Base-by-base conservation (phyloP, 2,797 vertebrate species). In the Anabacerthia variegaticeps region DNA sequence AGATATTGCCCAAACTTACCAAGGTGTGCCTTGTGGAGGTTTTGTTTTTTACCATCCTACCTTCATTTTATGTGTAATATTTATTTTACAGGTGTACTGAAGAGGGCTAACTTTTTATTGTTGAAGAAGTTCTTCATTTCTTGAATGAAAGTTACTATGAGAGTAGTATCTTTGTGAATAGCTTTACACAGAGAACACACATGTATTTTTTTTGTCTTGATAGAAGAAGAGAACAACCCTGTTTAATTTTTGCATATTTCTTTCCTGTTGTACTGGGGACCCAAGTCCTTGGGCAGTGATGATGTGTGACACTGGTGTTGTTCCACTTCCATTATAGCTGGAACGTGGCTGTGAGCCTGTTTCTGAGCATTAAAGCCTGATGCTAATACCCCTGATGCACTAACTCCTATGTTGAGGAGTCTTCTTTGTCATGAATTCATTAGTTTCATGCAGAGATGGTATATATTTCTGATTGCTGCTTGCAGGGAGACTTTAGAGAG, bases 351-450 rank as follows among this genome's bases (percentile, higher is more conserved):
- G 51, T 66, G 76, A 92, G 88, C 81, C 85, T 93, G 71, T 10
- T 94, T 88, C 91, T 52, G 76, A 51, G 61, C 76, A 92, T 95
- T 96, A 88, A 87, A 96, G 84, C 75, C 93, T 94, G 87, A 74
- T 41, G 85, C 61, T 93, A 93, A 94, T 88, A 83, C 52, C 56
- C 58, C 72, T 67, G 85, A 55, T 79, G 51, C 59, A 87, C 77
- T 49, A 0, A 51, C 83, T 94, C 79, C 95, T 75, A 75, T n/a
- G 59, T 94, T 14, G 94, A 88, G 58, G 75, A 92, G 93, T 87
- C 24, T 5, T 95, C 91, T 92, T 96, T 95, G 93, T 96, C 88
- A 94, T 97, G 91, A 95, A 95, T 96, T 97, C 95, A 94, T 97
- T 97, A 96, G 94, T 93, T 97, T 93, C 89, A 90, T 92, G 90